These are phyloP conservation scores for Stenopsyche tienmushanensis DNA, from an alignment of 1,140 invertebrate species.

Conservation along the genomic window DNA sequence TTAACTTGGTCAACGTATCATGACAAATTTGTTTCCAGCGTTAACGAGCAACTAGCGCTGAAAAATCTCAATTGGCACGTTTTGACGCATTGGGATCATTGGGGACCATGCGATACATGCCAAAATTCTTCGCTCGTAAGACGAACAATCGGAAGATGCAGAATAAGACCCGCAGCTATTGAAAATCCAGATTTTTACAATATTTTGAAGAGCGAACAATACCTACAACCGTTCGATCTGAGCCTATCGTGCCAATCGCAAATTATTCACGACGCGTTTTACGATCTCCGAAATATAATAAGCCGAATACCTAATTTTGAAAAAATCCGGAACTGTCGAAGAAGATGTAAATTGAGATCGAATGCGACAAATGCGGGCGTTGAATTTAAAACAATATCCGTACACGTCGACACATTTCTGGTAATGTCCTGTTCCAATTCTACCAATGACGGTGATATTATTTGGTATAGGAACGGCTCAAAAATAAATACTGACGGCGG, in stretches of 20 bases:
- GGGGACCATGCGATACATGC: conserved; percentile 6
- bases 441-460: no score
- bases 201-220: background rate
- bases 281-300: conserved; percentile 11
- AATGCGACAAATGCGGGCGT: no score
- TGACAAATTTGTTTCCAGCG: background rate
- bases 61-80: conserved; percentile 7
- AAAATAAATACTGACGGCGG: no score
- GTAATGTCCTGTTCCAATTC: no score
- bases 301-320: conserved; percentile 16
- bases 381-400: no score
- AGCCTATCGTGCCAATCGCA: conserved; percentile 28
- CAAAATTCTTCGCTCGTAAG: background rate
- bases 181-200: background rate
- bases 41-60: conserved; percentile 4
- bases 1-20: background rate
- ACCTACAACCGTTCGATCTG: conserved; percentile 10
- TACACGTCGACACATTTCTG: no score
- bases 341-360: no score
- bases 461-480: no score
- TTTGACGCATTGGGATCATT: conserved; percentile 22
- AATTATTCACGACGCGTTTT: conserved; percentile 1
- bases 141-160: conserved; percentile 4
- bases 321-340: conserved; percentile 19
- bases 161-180: background rate